phyloP scores from a whole-genome alignment of 37 sponge, comb jelly and placozoan species.

The Chondrilla cf. caribensis region DNA sequence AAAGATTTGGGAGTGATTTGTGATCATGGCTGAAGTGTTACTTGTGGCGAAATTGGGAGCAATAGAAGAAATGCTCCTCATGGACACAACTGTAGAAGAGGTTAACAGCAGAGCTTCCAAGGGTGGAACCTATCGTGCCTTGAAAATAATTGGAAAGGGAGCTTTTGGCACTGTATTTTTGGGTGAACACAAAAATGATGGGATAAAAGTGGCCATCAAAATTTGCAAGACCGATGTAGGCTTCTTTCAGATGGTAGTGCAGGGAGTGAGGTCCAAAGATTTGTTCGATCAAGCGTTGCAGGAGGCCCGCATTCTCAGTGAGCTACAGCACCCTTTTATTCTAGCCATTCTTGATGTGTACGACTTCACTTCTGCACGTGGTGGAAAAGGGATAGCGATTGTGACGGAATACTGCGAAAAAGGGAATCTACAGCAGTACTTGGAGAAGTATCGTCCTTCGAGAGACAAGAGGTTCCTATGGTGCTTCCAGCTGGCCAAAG shows the following conservation, averaged over 20 bases:
- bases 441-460: not conserved
- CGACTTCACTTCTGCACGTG: constrained; percentile 1
- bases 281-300: not conserved
- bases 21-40: no score
- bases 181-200: not conserved
- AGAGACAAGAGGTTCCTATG: constrained; percentile 3
- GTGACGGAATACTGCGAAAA: constrained; percentile 34
- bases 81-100: no score
- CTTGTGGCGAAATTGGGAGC: no score
- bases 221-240: constrained; percentile 8
- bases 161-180: constrained; percentile 28
- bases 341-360: not conserved
- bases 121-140: no score
- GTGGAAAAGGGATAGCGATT: constrained; percentile 7
- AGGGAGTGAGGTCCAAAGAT: not conserved
- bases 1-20: no score
- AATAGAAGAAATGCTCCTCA: no score
- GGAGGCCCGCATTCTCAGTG: constrained; percentile 6
- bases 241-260: not conserved
- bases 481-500: constrained; percentile 30
- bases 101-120: no score
- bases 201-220: constrained; percentile 29
- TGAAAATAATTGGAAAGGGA: constrained; percentile 37
- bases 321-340: constrained; percentile 19
- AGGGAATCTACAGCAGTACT: constrained; percentile 27